Evolutionary conservation across 1,140 invertebrate genomes (phyloP), one percentile per base, ranked within the genome.

Genomic region (Bombus ignitus): DNA sequence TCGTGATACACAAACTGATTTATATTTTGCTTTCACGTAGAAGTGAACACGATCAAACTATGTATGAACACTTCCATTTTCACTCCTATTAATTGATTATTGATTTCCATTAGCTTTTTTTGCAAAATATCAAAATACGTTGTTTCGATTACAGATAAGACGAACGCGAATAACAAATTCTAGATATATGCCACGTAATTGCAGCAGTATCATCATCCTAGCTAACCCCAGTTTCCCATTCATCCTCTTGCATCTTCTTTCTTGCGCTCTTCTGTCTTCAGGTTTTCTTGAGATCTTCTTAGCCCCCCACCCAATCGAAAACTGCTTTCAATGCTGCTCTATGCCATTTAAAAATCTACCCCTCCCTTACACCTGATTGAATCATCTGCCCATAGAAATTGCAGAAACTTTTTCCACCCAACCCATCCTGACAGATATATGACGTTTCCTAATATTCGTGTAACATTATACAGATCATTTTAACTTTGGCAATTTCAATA

Each of bases 261-360:
- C 95, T 95, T 95, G 94, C 83, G 57, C 89, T 94, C 95, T 95
- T 96, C 93, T 93, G 79, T 95, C 95, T 95, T 95, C 88, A 92
- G 81, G 89, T 87, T 89, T 89, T 94, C 93, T 93, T 94, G 92
- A 92, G n/a, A 83, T 94, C 92, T 94, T 94, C 93, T 92, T 94
- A 73, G 87, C 92, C 92, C 88, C 84, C 82, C 85, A 87, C 87
- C 89, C 86, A 57, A 79, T 42, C 18, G 18, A n/a, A 59, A 83
- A 62, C 12, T 72, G 15, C 28, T 86, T 76, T 57, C 39, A 72
- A 83, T 68, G 75, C 37, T 35, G 74, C 59, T 79, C 75, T 87
- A 87, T 84, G 47, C 70, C 28, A 59, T 65, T 72, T 74, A 73
- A 53, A 87, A 71, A 83, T 79, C 75, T 83, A 90, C 39, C 86